A percentile compares a stretch with the other conserved stretches of the same genome.
Evolutionary conservation across 2,888 invertebrate species (phyloP).

Genomic region (Bugulina stolonifera): DNA sequence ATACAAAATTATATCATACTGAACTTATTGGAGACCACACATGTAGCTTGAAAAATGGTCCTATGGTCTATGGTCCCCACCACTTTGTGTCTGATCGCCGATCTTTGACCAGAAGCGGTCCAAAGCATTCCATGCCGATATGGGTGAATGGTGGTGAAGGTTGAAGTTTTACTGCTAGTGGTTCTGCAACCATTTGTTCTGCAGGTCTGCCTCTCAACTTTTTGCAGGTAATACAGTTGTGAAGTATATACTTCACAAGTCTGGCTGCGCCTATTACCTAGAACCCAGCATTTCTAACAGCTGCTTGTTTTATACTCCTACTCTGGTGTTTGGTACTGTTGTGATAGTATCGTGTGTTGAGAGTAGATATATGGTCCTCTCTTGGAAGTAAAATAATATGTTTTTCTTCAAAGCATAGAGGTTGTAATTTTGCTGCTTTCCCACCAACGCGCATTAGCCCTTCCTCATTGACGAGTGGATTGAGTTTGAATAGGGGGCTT

Average conservation of each 20-base stretch:
- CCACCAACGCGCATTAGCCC: neutral
- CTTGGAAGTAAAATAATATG: neutral
- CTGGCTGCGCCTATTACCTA: neutral
- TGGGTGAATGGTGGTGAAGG: neutral
- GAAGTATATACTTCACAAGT: neutral
- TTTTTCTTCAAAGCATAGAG: neutral
- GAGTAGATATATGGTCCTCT: neutral
- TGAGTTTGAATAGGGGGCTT: neutral
- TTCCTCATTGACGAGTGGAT: neutral
- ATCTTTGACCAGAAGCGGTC: too few relatives aligned
- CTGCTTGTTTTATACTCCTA: neutral
- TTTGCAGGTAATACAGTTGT: neutral
- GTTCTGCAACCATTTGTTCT: neutral
- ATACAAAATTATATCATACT: too few relatives aligned
- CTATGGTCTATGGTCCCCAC: neutral
- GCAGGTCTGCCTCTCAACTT: neutral
- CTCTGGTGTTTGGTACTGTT: neutral
- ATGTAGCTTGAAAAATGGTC: too few relatives aligned
- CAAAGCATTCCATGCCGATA: neutral
- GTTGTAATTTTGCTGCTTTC: neutral
- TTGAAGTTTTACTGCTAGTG: neutral
- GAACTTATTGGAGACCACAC: too few relatives aligned
- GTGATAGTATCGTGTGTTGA: neutral
- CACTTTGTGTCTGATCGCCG: neutral
- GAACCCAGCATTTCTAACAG: neutral